Percentiles rank a stretch among this genome's conserved stretches.
Conservation (phyloP, 2,113 vertebrate species). For the human region GRCh38 chr14:96882001-96882500, state of each 20-base stretch:
- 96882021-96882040: not conserved
- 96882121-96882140: not conserved
- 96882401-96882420: not conserved
- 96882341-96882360: not conserved
- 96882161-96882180: not conserved
- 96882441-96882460: not conserved
- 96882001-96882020: not conserved
- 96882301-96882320: not conserved
- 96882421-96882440: not conserved
- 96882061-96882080: conserved; percentile 5
- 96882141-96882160: not conserved
- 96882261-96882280: not conserved
- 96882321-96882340: not conserved
- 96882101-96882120: not conserved
- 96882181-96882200: not conserved
- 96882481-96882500: rapidly evolving
- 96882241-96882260: not conserved
- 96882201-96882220: not conserved
- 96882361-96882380: not conserved
- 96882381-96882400: no score
- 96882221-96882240: not conserved
- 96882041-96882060: conserved; percentile 11
- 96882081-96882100: not conserved
- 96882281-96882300: not conserved
- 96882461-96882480: not conserved